Evolutionary conservation across 2,888 invertebrate species (phyloP).

Genomic region (Agonopterix alstromeriana): DNA sequence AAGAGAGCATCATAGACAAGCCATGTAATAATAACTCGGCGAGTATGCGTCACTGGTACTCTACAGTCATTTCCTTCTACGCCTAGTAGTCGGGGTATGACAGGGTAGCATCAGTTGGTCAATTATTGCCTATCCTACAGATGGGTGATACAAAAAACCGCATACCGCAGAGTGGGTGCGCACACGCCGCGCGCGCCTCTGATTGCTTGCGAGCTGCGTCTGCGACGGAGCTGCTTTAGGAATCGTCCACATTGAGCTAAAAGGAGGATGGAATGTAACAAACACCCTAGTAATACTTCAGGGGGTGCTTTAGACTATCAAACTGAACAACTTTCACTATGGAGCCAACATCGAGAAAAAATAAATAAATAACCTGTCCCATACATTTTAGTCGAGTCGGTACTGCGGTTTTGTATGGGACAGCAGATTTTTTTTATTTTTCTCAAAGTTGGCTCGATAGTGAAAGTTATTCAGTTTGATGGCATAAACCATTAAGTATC

Average conservation of each 20-base stretch:
- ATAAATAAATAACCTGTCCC: too few relatives aligned
- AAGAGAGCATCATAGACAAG: conserved; percentile 13
- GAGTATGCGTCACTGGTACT: conserved; percentile 18
- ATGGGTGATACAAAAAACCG: conserved; percentile 50
- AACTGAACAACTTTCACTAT: too few relatives aligned
- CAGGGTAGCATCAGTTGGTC: conserved; percentile 21
- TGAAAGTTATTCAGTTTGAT: too few relatives aligned
- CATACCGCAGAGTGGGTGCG: conserved; percentile 36
- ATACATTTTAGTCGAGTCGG: too few relatives aligned
- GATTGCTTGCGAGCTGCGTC: conserved; percentile 7
- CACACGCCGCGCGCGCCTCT: conserved; percentile 23
- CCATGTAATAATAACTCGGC: conserved; percentile 28
- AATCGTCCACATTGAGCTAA: not conserved
- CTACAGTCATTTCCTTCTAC: conserved; percentile 32
- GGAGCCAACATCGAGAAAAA: too few relatives aligned
- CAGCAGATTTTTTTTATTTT: too few relatives aligned
- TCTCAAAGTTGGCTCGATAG: too few relatives aligned
- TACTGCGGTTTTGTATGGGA: too few relatives aligned
- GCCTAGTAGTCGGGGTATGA: conserved; percentile 14
- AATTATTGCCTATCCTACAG: conserved; percentile 39
- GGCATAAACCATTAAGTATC: too few relatives aligned
- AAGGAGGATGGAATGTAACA: not conserved
- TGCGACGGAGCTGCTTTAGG: not conserved
- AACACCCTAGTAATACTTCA: too few relatives aligned
- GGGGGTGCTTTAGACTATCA: too few relatives aligned